phyloP scores from a whole-genome alignment of 2,113 vertebrate genomes.

The Platichthys flesus region DNA sequence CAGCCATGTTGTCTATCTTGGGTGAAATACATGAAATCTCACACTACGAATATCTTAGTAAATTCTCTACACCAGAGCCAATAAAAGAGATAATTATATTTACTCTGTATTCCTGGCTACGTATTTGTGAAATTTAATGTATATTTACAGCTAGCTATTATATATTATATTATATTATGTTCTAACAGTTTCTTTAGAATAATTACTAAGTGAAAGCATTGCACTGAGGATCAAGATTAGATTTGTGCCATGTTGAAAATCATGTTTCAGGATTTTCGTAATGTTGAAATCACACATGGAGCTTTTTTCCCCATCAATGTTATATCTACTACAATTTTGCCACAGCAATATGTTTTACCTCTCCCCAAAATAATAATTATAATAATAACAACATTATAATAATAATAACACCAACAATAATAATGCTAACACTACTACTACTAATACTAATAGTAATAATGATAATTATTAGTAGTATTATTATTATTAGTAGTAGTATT shows the following conservation, averaged over 20 bases:
- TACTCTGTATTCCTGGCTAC: neutral
- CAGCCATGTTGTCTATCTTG: neutral
- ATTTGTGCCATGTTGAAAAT: no score
- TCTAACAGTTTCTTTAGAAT: neutral
- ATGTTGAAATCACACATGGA: neutral
- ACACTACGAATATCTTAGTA: conserved; percentile 6
- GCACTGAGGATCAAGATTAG: neutral
- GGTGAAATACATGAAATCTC: conserved; percentile 27
- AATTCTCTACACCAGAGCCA: neutral
- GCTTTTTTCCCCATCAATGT: no score
- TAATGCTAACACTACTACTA: no score
- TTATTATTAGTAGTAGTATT: no score
- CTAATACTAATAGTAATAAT: no score
- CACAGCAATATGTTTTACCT: no score
- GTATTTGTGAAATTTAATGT: neutral
- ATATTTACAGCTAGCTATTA: no score
- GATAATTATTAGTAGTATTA: no score
- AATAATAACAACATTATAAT: no score
- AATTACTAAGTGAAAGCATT: neutral
- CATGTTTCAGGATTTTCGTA: neutral
- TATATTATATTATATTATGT: neutral
- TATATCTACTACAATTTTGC: no score
- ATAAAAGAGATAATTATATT: neutral
- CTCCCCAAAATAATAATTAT: no score
- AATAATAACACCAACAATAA: no score